phyloP scores from a whole-genome alignment of 2,797 vertebrate species.

The Intellagama lesueurii region DNA sequence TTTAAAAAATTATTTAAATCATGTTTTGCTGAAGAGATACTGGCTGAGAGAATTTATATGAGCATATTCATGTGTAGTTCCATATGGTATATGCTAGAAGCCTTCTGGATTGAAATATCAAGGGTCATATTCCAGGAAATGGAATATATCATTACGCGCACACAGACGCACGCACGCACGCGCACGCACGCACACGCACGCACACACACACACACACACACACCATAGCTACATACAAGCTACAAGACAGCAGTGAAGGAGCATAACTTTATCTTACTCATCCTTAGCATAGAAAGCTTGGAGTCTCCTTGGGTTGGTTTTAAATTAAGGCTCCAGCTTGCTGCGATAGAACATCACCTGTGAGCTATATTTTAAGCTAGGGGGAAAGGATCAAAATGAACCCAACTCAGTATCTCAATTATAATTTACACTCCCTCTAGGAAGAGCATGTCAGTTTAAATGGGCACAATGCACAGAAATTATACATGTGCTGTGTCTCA shows the following conservation, averaged over 20 bases:
- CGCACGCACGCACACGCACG: too few species aligned
- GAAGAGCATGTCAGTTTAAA: neutral
- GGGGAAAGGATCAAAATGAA: neutral
- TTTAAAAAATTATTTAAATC: neutral
- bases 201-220: too few species aligned
- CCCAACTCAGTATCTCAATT: neutral
- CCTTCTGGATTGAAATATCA: constrained; percentile 4
- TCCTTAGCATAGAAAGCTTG: neutral
- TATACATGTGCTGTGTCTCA: neutral
- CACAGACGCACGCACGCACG: too few species aligned
- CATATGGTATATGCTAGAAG: neutral
- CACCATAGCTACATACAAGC: too few species aligned
- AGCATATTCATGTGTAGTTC: too few species aligned
- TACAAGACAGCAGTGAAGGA: neutral
- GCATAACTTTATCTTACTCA: constrained; percentile 3
- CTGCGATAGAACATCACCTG: neutral
- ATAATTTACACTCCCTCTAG: neutral
- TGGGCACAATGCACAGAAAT: neutral
- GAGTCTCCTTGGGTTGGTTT: neutral
- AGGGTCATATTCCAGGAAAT: neutral
- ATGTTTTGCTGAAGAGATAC: neutral
- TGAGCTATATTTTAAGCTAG: neutral
- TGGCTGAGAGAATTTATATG: neutral
- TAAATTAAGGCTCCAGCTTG: neutral
- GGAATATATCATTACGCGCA: neutral